Percentiles rank a stretch among this genome's conserved stretches.
phyloP scores from a whole-genome alignment of 2,113 vertebrate species.

The Sitta europaea region DNA sequence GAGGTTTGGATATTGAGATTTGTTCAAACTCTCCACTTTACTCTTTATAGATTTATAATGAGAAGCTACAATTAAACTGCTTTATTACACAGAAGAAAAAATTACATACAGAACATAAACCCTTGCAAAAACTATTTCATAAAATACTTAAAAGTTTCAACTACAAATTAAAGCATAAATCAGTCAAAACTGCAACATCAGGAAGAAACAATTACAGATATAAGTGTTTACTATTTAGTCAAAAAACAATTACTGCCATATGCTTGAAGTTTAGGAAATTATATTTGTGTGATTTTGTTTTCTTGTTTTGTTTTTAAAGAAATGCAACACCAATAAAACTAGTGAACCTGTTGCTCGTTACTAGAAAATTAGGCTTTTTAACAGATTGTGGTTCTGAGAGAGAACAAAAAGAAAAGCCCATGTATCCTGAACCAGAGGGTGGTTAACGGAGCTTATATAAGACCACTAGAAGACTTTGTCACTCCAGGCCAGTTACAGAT shows the following conservation, averaged over 20 bases:
- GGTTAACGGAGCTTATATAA: neutral
- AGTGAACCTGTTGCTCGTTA: neutral
- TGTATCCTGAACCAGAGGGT: neutral
- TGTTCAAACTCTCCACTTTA: neutral
- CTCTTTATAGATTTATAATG: slow-evolving; percentile 2
- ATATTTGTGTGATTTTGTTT: neutral
- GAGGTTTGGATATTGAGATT: neutral
- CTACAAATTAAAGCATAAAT: slow-evolving; percentile 42
- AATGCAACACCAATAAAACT: neutral
- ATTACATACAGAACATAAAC: slow-evolving; percentile 13
- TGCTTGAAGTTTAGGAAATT: neutral
- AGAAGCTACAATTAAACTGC: slow-evolving; percentile 20
- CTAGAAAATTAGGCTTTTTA: neutral
- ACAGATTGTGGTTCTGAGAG: neutral
- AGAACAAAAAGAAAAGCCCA: neutral
- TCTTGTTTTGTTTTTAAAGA: neutral
- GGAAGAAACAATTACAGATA: slow-evolving; percentile 27
- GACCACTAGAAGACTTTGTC: neutral
- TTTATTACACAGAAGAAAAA: slow-evolving; percentile 24
- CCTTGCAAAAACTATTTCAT: neutral
- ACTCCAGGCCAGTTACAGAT: neutral
- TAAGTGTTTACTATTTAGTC: slow-evolving; percentile 8
- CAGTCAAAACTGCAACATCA: slow-evolving; percentile 36
- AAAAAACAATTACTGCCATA: slow-evolving; percentile 26
- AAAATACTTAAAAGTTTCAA: slow-evolving; percentile 9